Base-by-base conservation (phyloP, 2,113 vertebrate species). In the Calypte anna region DNA sequence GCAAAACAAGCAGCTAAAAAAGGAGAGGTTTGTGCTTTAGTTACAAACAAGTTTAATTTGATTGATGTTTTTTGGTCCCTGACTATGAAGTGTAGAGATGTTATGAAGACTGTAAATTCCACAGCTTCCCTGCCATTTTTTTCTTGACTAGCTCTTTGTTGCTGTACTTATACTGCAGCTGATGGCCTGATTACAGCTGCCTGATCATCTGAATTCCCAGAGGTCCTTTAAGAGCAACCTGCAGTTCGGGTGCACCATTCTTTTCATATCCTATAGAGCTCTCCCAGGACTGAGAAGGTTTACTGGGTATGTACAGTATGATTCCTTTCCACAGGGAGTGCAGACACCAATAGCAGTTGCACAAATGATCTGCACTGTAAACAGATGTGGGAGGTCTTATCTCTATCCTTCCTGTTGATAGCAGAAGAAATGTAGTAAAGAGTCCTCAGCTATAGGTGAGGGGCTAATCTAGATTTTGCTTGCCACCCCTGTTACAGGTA, bases 311-410 rank as follows among this genome's bases (percentile, higher is more conserved):
- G 20, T 19, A 18, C 25, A 57, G 44, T 1, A 11, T 2, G 9
- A 8, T 27, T 36, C 19, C 2, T 72, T 76, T 38, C 7, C 20
- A 38, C 13, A 19, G 16, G 33, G 5, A 22, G 48, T 48, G 43
- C 14, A 33, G 38, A 68, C 11, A 20, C 12, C 7, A 33, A 1
- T 27, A 70, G 22, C 19, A 33, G 27, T 62, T 21, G 15, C 27
- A 51, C 21, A 12, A 36, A 54, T 5, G 10, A 31, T 5, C 57
- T 74, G 30, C 43, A 31, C 8, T 50, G 57, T 7, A 13, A 8
- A 25, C 14, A 9, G 9, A 7, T 2, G 4, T 1, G 18, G 27
- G 5, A 51, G 12, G 3, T 12, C 28, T 51, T 15, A 2, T 7
- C n/a, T 44, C 46, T 18, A 5, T 25, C n/a, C 12, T 31, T 44